These are phyloP conservation scores for Drosophila ananassae DNA, from an alignment of 1,140 invertebrate species.

Conservation along the genomic window DNA sequence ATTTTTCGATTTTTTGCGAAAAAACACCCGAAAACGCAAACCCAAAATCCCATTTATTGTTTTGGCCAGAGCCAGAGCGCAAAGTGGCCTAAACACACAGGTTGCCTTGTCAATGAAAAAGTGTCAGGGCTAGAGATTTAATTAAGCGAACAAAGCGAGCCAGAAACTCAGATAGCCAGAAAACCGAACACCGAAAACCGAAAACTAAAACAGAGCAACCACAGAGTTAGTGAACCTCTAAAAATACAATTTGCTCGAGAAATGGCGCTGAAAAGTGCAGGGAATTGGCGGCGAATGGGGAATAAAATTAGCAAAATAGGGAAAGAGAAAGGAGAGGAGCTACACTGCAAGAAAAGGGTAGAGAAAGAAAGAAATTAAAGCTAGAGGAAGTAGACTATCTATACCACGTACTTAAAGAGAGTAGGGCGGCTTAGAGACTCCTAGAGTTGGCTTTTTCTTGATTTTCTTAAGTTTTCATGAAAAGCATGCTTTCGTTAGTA, in stretches of 20 bases:
- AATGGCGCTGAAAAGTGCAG: constrained; percentile 8
- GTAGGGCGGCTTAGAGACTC: no score
- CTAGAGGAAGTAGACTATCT: background rate
- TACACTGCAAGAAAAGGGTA: constrained; percentile 6
- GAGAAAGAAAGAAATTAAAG: background rate
- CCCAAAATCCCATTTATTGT: constrained; percentile 72
- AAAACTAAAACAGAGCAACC: constrained; percentile 21
- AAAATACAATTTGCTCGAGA: constrained; percentile 43
- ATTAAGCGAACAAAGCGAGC: constrained; percentile 67
- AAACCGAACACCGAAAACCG: constrained; percentile 21
- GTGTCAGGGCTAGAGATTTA: constrained; percentile 81
- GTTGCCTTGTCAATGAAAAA: constrained; percentile 81
- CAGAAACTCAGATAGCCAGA: constrained; percentile 32
- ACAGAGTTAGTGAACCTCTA: constrained; percentile 54
- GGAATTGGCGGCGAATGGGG: constrained; percentile 11
- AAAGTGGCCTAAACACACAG: constrained; percentile 12
- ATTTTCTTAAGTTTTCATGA: no score
- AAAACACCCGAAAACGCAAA: constrained; percentile 48
- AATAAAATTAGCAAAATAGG: constrained; percentile 18
- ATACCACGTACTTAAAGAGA: background rate
- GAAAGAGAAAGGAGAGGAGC: constrained; percentile 36
- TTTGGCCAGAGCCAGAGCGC: constrained; percentile 29
- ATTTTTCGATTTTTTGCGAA: constrained; percentile 41
- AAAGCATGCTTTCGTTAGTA: no score
- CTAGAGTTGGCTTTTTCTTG: no score